Evolutionary conservation across 2,113 vertebrate genomes (phyloP), one percentile per base, ranked within the genome.

Genomic region (Pampusana beccarii): DNA sequence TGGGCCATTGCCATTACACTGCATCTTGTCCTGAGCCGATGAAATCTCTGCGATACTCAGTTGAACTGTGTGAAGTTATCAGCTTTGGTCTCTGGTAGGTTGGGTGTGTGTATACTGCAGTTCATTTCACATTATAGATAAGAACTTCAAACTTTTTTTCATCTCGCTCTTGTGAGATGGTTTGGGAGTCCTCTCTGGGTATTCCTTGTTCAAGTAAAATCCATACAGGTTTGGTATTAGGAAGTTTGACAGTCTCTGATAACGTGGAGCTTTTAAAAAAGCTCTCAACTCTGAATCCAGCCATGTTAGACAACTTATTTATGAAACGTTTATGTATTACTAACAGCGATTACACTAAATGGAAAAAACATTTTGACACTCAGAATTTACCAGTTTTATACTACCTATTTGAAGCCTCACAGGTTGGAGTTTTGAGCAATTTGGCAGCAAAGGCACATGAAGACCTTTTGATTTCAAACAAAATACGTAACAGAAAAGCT

Each of bases 201-300:
- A 91, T 88, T 88, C n/a, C 64, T 88, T 86, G 48, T 70, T 73
- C 16, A 53, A 29, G 33, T 73, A 53, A 83, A 73, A 53, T 93
- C 24, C 5, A 4, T 53, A 9, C 34, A 48, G 60, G 23, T 80
- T 69, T 57, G 48, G 10, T 61, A 21, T 11, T 56, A 65, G 26
- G 24, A 74, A 80, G 44, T 51, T 80, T 53, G 44, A 56, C 65
- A 33, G 21, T 60, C 26, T 80, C 64, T 91, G 40, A 21, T 73
- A 72, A 75, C 29, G 42, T 19, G 67, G 36, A 75, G 8, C 18
- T 67, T 78, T 88, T 29, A 24, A 75, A 74, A 73, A 42, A 24
- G 6, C 66, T 80, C 10, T 69, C 25, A 77, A 2, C 6, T 10
- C 34, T 56, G 18, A 74, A 74, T 86, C 24, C 60, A 80, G 48